Conservation (phyloP, 2,797 vertebrate genomes). For the Myioborus miniatus region DNA sequence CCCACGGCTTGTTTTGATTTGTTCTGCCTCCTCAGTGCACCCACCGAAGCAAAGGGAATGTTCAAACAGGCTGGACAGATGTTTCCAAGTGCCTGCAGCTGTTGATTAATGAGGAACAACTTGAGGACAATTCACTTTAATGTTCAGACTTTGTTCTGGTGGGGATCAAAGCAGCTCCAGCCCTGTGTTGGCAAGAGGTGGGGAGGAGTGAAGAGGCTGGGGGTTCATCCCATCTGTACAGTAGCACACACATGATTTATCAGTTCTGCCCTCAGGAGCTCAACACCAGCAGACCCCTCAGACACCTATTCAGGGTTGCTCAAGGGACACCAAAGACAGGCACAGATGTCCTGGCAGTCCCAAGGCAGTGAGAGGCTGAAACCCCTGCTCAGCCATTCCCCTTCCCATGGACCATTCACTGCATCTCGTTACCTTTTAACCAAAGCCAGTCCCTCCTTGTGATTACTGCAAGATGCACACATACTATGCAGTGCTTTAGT, state of each 20-base stretch:
- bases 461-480: background rate
- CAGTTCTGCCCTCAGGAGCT: background rate
- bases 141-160: slow-evolving; percentile 32
- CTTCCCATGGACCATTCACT: background rate
- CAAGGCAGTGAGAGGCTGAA: background rate
- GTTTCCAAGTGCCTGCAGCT: slow-evolving; percentile 70
- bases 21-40: slow-evolving; percentile 38
- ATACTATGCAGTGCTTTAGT: background rate
- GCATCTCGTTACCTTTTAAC: background rate
- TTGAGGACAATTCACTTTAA: slow-evolving; percentile 74
- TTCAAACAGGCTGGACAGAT: slow-evolving; percentile 60
- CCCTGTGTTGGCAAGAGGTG: background rate
- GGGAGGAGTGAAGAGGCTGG: background rate
- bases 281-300: background rate
- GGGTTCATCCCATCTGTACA: background rate
- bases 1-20: background rate
- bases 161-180: slow-evolving; percentile 50
- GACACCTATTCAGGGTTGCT: background rate
- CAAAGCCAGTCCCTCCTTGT: background rate
- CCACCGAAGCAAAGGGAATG: background rate
- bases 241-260: background rate
- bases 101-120: slow-evolving; percentile 73
- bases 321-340: background rate
- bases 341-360: background rate
- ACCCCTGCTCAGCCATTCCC: background rate